Percentiles rank a stretch among this genome's conserved stretches.
Conservation (phyloP, 2,113 vertebrate species). For the Leucopternis melanops region DNA sequence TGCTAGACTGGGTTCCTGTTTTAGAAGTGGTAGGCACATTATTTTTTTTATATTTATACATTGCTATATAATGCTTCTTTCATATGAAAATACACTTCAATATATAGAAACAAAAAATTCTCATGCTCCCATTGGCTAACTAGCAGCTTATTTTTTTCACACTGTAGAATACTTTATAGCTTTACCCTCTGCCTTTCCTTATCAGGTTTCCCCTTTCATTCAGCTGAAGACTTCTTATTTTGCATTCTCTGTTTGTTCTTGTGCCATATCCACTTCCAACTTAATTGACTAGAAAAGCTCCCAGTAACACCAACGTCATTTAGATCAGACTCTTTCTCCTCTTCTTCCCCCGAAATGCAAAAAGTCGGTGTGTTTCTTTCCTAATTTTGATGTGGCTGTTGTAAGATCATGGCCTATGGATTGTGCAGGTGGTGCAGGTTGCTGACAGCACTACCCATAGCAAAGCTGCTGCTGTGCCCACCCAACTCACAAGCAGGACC, state of each 20-base stretch:
- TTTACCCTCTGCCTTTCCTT: constrained; percentile 8
- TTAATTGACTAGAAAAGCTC: constrained; percentile 9
- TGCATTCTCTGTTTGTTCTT: not conserved
- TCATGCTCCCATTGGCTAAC: not conserved
- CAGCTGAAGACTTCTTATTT: not conserved
- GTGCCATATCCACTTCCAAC: not conserved
- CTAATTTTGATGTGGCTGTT: not conserved
- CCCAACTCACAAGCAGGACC: not conserved
- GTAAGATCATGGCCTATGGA: not conserved
- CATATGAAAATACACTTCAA: not conserved
- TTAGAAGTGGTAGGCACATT: not conserved
- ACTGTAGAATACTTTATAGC: not conserved
- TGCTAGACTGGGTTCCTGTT: not conserved
- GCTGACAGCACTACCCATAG: not conserved
- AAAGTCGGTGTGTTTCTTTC: not conserved
- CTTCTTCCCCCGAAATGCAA: not conserved
- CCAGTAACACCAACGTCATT: not conserved
- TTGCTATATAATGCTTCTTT: not conserved
- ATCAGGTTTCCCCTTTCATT: constrained; percentile 25
- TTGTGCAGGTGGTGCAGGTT: not conserved
- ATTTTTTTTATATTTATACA: not conserved
- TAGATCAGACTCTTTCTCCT: not conserved
- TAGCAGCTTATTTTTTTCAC: not conserved
- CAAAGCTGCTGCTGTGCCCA: not conserved
- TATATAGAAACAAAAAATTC: not conserved